Evolutionary conservation across 1,140 invertebrate genomes (phyloP).

Genomic region (Limonius californicus): DNA sequence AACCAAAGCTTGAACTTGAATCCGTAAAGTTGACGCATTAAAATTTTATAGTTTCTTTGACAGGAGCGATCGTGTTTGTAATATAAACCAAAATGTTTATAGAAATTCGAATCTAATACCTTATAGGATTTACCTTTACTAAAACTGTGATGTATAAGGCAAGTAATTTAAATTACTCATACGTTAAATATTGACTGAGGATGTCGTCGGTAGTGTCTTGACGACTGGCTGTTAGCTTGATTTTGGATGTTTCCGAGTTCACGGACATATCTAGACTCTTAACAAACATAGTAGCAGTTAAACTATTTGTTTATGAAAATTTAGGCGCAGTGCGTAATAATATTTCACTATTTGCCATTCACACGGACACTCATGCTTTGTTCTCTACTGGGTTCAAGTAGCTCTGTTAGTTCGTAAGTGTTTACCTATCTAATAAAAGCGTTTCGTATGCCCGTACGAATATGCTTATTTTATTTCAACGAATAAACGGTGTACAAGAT

Average conservation of each 20-base stretch:
- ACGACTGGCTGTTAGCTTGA: background rate
- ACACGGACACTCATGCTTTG: constrained; percentile 3
- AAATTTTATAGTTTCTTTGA: too few relatives aligned
- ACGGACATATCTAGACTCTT: constrained; percentile 3
- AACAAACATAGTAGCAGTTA: constrained; percentile 18
- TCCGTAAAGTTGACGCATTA: too few relatives aligned
- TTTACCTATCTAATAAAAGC: constrained; percentile 3
- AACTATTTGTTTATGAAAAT: constrained; percentile 17
- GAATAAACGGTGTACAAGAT: too few relatives aligned
- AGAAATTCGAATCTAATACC: too few relatives aligned
- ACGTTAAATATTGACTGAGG: constrained; percentile 11
- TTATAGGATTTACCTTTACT: too few relatives aligned
- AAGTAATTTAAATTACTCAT: too few relatives aligned
- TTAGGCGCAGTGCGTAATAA: constrained; percentile 9
- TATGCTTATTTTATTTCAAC: background rate
- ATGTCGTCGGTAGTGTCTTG: constrained; percentile 6
- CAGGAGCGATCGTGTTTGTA: too few relatives aligned
- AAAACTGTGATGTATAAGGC: too few relatives aligned
- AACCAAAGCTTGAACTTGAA: too few relatives aligned
- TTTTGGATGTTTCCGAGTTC: constrained; percentile 15
- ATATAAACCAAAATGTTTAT: too few relatives aligned
- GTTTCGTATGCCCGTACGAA: background rate
- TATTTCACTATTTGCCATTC: constrained; percentile 16
- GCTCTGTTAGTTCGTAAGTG: background rate
- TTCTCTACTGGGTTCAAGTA: background rate